Evolutionary conservation across 1,140 invertebrate species (phyloP), one percentile per base, ranked within the genome.

Genomic region (Orchestia grillus): DNA sequence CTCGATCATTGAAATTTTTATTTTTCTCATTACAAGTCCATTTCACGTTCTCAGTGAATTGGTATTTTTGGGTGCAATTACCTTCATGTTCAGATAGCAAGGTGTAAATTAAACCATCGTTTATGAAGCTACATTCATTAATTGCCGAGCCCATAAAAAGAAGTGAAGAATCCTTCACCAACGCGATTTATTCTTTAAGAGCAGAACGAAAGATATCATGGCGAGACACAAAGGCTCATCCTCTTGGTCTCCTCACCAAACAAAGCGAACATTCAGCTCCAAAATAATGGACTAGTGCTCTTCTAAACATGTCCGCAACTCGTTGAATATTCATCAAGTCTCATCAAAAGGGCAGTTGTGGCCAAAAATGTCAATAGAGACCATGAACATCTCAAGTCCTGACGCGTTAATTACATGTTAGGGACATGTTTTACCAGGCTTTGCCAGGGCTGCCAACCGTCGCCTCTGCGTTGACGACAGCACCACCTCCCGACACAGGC

Each of bases 281-380:
- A 94, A 94, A 94, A 44, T 94, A 94, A 94, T 47, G 92, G 44
- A n/a, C 92, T 36, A 45, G 92, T 45, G 92, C 44, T 47, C 43
- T 94, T 94, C 44, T 94, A 94, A 94, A 94, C 92, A 94, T 94
- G 92, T 94, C 92, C 44, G 92, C 44, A 94, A 94, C 92, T 94
- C 92, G 92, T 94, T 94, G 92, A 94, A 94, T 94, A 94, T 94
- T 94, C 92, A 94, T 94, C 92, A 94, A 94, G 92, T 45, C 92
- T 94, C 92, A 94, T 94, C 92, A 94, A 94, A 44, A 94, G 92
- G 44, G 92, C 92, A 94, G 92, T 94, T 94, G 92, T 94, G 92
- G 92, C 92, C 92, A 94, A 94, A 94, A 94, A 94, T 94, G 92
- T 94, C 92, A 94, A 94, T 94, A 94, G 92, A 47, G 92, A 94